phyloP scores from a whole-genome alignment of 1,140 invertebrate genomes.

The Gonioctena quinquepunctata region DNA sequence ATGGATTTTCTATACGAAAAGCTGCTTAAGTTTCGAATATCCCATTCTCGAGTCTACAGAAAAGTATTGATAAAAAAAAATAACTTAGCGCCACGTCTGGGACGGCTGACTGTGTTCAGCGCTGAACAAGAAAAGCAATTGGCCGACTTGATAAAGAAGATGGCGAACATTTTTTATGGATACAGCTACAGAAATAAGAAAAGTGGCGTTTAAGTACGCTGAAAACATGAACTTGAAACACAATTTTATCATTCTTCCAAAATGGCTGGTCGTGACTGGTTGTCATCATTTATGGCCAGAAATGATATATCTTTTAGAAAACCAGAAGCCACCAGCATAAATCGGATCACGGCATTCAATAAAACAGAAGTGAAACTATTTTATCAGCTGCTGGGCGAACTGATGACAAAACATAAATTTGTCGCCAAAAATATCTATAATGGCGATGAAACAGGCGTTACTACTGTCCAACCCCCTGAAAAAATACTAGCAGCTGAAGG shows the following conservation, averaged over 20 bases:
- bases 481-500: conserved; percentile 17
- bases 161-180: conserved; percentile 32
- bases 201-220: conserved; percentile 30
- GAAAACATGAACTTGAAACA: conserved; percentile 37
- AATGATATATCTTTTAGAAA: conserved; percentile 45
- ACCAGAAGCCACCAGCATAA: conserved; percentile 35
- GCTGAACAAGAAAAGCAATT: conserved; percentile 24
- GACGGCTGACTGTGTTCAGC: conserved; percentile 20
- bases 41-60: no score
- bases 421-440: conserved; percentile 17
- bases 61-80: no score
- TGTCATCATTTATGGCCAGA: conserved; percentile 34
- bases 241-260: conserved; percentile 29
- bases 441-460: conserved; percentile 16
- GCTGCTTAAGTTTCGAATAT: no score
- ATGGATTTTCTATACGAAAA: conserved; percentile 48
- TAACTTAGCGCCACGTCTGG: conserved; percentile 23
- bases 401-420: conserved; percentile 22
- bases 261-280: conserved; percentile 31
- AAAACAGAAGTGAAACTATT: conserved; percentile 27
- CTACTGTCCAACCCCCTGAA: conserved; percentile 9
- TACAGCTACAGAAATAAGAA: conserved; percentile 22
- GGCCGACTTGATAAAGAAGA: conserved; percentile 23
- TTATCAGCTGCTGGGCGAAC: conserved; percentile 42
- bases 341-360: conserved; percentile 36